Conservation (phyloP, 2,113 vertebrate species). For the Catharus bicknelli region DNA sequence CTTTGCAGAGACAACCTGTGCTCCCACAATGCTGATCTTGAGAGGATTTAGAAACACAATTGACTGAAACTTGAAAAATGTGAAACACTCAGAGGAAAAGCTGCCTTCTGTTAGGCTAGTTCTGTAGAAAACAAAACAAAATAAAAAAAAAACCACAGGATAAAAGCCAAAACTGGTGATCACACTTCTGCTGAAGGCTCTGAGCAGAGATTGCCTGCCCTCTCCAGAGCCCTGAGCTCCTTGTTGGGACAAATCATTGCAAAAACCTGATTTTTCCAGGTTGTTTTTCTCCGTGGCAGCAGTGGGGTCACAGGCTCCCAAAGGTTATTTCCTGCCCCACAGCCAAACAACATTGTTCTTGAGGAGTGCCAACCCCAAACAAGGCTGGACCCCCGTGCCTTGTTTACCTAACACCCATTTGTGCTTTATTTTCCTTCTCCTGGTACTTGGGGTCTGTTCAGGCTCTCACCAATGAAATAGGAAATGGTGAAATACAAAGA, state of each 20-base stretch:
- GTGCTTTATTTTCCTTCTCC: conserved; percentile 15
- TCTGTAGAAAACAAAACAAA: neutral
- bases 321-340: conserved; percentile 32
- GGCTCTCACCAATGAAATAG: neutral
- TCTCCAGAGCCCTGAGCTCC: neutral
- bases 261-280: neutral
- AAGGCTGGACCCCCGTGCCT: neutral
- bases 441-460: neutral
- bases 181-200: neutral
- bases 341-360: conserved; percentile 27
- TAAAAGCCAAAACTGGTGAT: neutral
- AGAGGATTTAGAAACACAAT: neutral
- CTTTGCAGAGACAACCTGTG: neutral
- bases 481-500: neutral
- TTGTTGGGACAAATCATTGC: neutral
- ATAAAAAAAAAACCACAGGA: neutral
- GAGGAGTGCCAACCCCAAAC: conserved; percentile 24
- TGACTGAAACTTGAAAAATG: conserved; percentile 17
- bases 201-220: neutral
- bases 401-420: neutral
- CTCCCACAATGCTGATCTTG: neutral
- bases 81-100: neutral
- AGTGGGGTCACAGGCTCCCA: neutral
- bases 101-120: neutral
- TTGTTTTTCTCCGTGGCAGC: neutral